phyloP scores from a whole-genome alignment of 2,888 invertebrate genomes.

The Trypoxylon attenuatum region DNA sequence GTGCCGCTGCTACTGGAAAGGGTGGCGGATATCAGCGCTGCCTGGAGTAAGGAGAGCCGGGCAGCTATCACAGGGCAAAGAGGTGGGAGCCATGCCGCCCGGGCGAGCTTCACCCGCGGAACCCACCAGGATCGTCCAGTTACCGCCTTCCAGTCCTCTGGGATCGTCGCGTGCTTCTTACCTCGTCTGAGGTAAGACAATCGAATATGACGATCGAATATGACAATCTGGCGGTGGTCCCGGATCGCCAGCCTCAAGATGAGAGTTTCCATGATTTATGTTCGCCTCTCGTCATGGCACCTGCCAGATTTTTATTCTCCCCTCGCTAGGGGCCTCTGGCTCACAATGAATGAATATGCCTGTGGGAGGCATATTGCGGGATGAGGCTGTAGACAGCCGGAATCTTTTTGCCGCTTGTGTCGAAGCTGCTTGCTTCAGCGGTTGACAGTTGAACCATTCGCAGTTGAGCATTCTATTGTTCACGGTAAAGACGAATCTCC shows the following conservation, averaged over 20 bases:
- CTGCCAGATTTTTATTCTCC: no score
- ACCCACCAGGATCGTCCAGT: slow-evolving; percentile 58
- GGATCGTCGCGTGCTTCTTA: slow-evolving; percentile 33
- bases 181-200: slow-evolving; percentile 52
- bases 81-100: slow-evolving; percentile 73
- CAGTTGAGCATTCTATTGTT: no score
- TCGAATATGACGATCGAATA: no score
- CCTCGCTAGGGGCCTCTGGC: no score
- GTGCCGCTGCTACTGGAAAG: background rate
- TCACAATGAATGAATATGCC: no score
- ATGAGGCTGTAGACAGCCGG: no score
- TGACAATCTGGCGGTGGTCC: background rate
- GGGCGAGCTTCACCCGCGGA: slow-evolving; percentile 69
- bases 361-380: no score
- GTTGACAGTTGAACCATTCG: no score
- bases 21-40: slow-evolving; percentile 12
- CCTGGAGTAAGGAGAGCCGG: slow-evolving; percentile 47
- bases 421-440: no score
- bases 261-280: background rate
- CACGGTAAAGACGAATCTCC: no score
- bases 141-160: slow-evolving; percentile 44
- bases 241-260: background rate
- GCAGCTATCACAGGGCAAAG: slow-evolving; percentile 54
- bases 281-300: no score
- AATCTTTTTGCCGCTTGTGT: no score